These are phyloP conservation scores for Macrophya alboannulata DNA, from an alignment of 2,888 invertebrate genomes.

Conservation along the genomic window DNA sequence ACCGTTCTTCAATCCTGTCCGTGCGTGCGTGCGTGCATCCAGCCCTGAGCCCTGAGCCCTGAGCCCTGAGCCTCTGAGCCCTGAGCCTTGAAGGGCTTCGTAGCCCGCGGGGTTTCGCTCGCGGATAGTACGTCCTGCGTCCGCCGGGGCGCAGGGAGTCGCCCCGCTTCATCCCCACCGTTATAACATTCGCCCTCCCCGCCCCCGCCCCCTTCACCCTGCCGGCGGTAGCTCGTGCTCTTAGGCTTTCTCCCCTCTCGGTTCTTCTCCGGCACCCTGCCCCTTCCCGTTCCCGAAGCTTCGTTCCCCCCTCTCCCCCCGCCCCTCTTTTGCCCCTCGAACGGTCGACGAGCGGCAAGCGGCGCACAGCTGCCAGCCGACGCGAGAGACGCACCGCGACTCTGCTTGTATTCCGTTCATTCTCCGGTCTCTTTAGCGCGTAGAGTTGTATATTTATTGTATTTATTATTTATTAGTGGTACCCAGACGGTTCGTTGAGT, in stretches of 20 bases:
- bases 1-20: conserved; percentile 17
- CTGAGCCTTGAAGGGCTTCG: conserved; percentile 51
- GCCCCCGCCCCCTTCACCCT: conserved; percentile 26
- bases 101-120: conserved; percentile 52
- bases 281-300: conserved; percentile 30
- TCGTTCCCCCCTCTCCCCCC: conserved; percentile 29
- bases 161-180: conserved; percentile 48
- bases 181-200: conserved; percentile 35
- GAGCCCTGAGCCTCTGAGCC: conserved; percentile 53
- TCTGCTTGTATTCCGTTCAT: conserved; percentile 57
- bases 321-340: conserved; percentile 23
- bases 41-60: conserved; percentile 57
- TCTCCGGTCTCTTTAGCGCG: conserved; percentile 56
- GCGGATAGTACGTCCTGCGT: conserved; percentile 36
- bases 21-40: conserved; percentile 38
- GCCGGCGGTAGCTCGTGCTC: conserved; percentile 16
- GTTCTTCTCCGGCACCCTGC: not conserved
- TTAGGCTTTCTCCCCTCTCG: conserved; percentile 49
- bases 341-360: conserved; percentile 58
- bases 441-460: conserved; percentile 52
- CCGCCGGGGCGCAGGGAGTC: conserved; percentile 53
- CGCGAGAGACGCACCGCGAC: conserved; percentile 59
- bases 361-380: conserved; percentile 59
- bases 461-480: conserved; percentile 37
- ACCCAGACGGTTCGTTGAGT: conserved; percentile 1